These are phyloP conservation scores for Drosophila paramelanica DNA, from an alignment of 2,888 invertebrate genomes.

Conservation along the genomic window DNA sequence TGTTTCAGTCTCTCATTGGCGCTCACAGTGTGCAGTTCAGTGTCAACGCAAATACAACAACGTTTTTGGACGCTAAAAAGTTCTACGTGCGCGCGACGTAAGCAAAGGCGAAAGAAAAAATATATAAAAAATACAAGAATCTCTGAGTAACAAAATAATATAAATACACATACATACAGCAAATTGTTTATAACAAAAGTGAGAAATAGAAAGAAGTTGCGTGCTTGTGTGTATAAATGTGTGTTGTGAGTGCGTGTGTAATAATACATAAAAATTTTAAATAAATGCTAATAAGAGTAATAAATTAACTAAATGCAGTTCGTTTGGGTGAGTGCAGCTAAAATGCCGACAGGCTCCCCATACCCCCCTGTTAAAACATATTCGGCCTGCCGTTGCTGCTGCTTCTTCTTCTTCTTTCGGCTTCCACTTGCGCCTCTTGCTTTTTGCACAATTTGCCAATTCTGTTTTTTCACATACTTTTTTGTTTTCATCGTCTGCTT, in stretches of 20 bases:
- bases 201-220: slow-evolving; percentile 5
- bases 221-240: slow-evolving; percentile 24
- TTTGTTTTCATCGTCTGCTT: slow-evolving; percentile 77
- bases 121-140: slow-evolving; percentile 21
- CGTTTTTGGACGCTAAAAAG: slow-evolving; percentile 34
- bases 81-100: slow-evolving; percentile 54
- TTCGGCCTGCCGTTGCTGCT: slow-evolving; percentile 12
- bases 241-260: slow-evolving; percentile 43
- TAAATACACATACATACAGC: slow-evolving; percentile 38
- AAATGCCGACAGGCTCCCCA: slow-evolving; percentile 11
- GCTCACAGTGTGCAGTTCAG: slow-evolving; percentile 62
- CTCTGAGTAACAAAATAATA: slow-evolving; percentile 34
- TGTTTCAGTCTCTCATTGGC: slow-evolving; percentile 61
- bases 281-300: slow-evolving; percentile 31
- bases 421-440: slow-evolving; percentile 15
- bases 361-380: neutral
- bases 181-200: slow-evolving; percentile 49
- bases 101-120: slow-evolving; percentile 46
- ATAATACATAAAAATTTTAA: slow-evolving; percentile 31
- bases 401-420: neutral
- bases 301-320: slow-evolving; percentile 27
- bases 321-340: slow-evolving; percentile 47
- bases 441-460: slow-evolving; percentile 43
- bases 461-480: slow-evolving; percentile 66
- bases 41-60: slow-evolving; percentile 15